Evolutionary conservation across 2,113 vertebrate genomes (phyloP).

Genomic region (Pangasianodon hypophthalmus): DNA sequence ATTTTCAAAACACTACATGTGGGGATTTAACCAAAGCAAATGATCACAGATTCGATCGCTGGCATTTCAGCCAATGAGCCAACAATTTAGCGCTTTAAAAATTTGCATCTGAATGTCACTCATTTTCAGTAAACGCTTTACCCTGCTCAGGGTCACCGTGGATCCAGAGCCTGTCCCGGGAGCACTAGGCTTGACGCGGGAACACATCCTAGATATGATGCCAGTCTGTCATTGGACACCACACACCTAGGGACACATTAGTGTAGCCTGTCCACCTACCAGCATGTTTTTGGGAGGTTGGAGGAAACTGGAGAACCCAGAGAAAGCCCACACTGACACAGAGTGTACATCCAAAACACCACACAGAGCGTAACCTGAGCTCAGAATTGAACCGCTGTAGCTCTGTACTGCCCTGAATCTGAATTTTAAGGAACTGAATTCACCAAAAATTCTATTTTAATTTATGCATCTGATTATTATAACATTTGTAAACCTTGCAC

Average conservation of each 20-base stretch:
- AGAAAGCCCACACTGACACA: background rate
- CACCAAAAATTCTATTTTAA: background rate
- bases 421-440: background rate
- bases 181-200: background rate
- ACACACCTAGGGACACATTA: background rate
- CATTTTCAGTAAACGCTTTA: background rate
- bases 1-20: background rate
- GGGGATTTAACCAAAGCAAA: background rate
- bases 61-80: background rate
- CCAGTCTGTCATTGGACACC: background rate
- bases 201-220: background rate
- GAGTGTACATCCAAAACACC: background rate
- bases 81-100: background rate
- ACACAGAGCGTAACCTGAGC: background rate
- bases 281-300: background rate
- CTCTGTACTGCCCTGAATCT: background rate
- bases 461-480: background rate
- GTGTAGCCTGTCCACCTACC: background rate
- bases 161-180: background rate
- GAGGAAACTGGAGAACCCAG: background rate
- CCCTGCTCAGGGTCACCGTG: background rate
- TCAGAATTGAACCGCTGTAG: background rate
- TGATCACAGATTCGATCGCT: background rate
- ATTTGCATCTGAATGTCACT: background rate
- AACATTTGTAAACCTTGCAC: background rate